phyloP scores from a whole-genome alignment of 2,888 invertebrate species.

The Diabrotica balteata region DNA sequence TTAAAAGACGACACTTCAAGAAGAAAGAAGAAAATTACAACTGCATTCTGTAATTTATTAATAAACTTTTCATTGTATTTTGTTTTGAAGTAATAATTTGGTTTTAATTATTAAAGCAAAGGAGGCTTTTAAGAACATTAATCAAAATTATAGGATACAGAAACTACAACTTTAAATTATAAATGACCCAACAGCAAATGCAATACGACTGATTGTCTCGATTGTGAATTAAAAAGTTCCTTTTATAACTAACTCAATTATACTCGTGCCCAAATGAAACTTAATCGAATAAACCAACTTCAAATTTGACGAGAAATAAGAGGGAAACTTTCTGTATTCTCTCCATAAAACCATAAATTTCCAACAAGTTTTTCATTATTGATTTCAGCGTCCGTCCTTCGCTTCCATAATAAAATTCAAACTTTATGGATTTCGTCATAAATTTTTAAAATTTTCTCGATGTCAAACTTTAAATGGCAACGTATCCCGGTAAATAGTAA shows the following conservation, averaged over 20 bases:
- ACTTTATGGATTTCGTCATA: conserved; percentile 39
- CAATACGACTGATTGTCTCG: background rate
- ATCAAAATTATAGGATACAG: no score
- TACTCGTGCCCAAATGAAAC: conserved; percentile 21
- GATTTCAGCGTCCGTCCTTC: conserved; percentile 35
- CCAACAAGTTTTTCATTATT: conserved; percentile 39
- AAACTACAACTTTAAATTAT: background rate
- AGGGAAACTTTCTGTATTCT: conserved; percentile 25
- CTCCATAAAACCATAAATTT: conserved; percentile 40
- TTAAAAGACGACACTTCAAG: no score
- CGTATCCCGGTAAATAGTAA: conserved; percentile 6
- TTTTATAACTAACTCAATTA: conserved; percentile 26
- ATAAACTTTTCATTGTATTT: no score
- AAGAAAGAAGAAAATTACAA: no score
- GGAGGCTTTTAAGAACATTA: no score
- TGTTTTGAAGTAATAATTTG: no score
- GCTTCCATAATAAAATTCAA: conserved; percentile 38
- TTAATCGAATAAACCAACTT: conserved; percentile 33
- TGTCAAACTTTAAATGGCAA: conserved; percentile 42
- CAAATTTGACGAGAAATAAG: conserved; percentile 24
- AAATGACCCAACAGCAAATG: conserved; percentile 5
- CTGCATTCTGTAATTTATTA: no score
- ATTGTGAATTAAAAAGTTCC: conserved; percentile 11
- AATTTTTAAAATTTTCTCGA: conserved; percentile 39
- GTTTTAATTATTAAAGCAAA: no score